These are phyloP conservation scores for Thunnus maccoyii DNA, from an alignment of 2,113 vertebrate genomes.

Conservation along the genomic window DNA sequence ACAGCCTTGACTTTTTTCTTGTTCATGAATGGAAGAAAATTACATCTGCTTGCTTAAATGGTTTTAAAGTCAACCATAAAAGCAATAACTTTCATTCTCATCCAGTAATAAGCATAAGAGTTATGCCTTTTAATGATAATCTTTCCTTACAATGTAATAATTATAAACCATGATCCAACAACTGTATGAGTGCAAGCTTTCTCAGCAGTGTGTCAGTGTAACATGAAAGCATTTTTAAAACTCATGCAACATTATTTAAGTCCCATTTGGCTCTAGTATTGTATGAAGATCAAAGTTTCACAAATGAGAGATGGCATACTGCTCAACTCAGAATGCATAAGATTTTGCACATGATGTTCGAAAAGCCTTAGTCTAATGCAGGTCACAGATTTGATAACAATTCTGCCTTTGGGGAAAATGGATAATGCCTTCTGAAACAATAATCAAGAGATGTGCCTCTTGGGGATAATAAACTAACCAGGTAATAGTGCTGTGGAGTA, in stretches of 20 bases:
- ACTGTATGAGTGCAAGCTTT: neutral
- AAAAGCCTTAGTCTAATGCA: slow-evolving; percentile 76
- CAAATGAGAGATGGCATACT: slow-evolving; percentile 46
- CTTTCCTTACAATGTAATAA: slow-evolving; percentile 26
- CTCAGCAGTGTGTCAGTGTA: slow-evolving; percentile 10
- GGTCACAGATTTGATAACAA: slow-evolving; percentile 64
- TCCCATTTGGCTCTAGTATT: slow-evolving; percentile 60
- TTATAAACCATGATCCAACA: slow-evolving; percentile 16
- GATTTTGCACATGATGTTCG: slow-evolving; percentile 81
- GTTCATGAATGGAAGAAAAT: slow-evolving; percentile 35
- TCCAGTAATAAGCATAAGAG: slow-evolving; percentile 20
- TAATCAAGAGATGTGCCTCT: slow-evolving; percentile 79
- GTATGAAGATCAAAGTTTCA: slow-evolving; percentile 54
- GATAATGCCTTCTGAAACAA: slow-evolving; percentile 74
- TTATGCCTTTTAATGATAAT: slow-evolving; percentile 32
- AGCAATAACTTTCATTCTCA: slow-evolving; percentile 59
- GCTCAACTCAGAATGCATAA: slow-evolving; percentile 58
- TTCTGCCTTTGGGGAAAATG: slow-evolving; percentile 59
- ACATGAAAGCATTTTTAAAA: slow-evolving; percentile 38
- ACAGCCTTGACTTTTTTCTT: slow-evolving; percentile 52
- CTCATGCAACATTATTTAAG: slow-evolving; percentile 45
- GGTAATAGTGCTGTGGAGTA: slow-evolving; percentile 65
- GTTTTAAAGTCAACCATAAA: slow-evolving; percentile 61
- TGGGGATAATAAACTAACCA: slow-evolving; percentile 67
- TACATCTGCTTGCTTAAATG: slow-evolving; percentile 49